Conservation (phyloP, 1,140 invertebrate genomes). For the Scaptomyza pallida region DNA sequence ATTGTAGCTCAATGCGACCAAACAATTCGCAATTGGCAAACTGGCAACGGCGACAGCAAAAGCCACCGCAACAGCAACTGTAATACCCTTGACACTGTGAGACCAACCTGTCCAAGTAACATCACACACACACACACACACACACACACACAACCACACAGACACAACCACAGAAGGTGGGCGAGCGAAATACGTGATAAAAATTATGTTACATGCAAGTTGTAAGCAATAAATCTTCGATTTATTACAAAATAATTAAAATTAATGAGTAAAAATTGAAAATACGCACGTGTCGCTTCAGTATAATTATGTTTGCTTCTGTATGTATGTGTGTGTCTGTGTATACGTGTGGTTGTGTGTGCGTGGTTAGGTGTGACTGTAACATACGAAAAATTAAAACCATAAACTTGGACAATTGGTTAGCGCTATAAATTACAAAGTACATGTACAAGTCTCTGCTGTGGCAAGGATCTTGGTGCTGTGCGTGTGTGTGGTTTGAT, state of each 20-base stretch:
- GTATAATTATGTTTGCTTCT: slow-evolving; percentile 30
- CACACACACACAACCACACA: slow-evolving; percentile 2
- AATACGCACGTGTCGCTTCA: slow-evolving; percentile 65
- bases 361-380: slow-evolving; percentile 23
- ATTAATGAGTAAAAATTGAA: slow-evolving; percentile 80
- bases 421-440: slow-evolving; percentile 49
- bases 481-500: background rate
- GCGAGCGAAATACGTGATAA: slow-evolving; percentile 66
- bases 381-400: slow-evolving; percentile 57
- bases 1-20: slow-evolving; percentile 10
- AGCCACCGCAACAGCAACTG: slow-evolving; percentile 28
- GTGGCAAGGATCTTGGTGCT: background rate
- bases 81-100: slow-evolving; percentile 28
- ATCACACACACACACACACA: too few relatives aligned
- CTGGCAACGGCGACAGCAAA: slow-evolving; percentile 17
- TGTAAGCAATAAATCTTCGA: slow-evolving; percentile 79
- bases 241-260: slow-evolving; percentile 83
- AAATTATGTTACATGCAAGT: slow-evolving; percentile 74
- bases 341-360: slow-evolving; percentile 17
- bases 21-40: background rate
- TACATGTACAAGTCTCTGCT: slow-evolving; percentile 5
- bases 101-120: background rate
- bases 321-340: slow-evolving; percentile 7
- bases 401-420: slow-evolving; percentile 69
- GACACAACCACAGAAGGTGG: background rate